A percentile compares a stretch with the other conserved stretches of the same genome.
phyloP scores from a whole-genome alignment of 2,797 vertebrate genomes.

The Anguilla marmorata region DNA sequence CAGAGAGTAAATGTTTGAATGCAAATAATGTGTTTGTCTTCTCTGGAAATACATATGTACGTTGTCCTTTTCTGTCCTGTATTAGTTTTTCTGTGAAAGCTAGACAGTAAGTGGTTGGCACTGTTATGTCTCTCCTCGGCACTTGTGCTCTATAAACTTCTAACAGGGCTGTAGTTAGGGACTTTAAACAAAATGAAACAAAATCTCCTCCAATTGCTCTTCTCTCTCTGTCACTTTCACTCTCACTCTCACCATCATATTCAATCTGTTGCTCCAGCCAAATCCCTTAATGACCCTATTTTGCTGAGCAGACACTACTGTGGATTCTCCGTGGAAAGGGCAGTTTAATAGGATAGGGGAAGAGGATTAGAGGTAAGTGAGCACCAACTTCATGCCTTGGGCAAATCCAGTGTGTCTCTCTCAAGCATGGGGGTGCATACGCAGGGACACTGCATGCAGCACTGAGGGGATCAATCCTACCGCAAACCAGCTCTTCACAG shows the following conservation, averaged over 20 bases:
- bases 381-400: slow-evolving; percentile 56
- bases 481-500: not conserved
- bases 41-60: not conserved
- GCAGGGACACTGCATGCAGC: slow-evolving; percentile 5
- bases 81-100: not conserved
- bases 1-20: not conserved
- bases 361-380: slow-evolving; percentile 69
- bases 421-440: slow-evolving; percentile 61
- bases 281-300: slow-evolving; percentile 34
- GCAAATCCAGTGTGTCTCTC: slow-evolving; percentile 73
- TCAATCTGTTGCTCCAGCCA: slow-evolving; percentile 55
- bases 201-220: slow-evolving; percentile 13
- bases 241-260: slow-evolving; percentile 50
- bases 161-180: slow-evolving; percentile 16
- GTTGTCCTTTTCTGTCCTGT: not conserved
- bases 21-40: not conserved
- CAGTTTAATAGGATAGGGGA: slow-evolving; percentile 75
- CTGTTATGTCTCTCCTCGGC: not conserved
- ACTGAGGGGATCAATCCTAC: not conserved
- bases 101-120: not conserved
- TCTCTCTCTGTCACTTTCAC: slow-evolving; percentile 15
- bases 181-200: slow-evolving; percentile 34
- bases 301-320: slow-evolving; percentile 75
- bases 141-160: slow-evolving; percentile 10
- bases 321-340: slow-evolving; percentile 62